Evolutionary conservation across 2,888 invertebrate species (phyloP).

Genomic region (Morpho achilles): DNA sequence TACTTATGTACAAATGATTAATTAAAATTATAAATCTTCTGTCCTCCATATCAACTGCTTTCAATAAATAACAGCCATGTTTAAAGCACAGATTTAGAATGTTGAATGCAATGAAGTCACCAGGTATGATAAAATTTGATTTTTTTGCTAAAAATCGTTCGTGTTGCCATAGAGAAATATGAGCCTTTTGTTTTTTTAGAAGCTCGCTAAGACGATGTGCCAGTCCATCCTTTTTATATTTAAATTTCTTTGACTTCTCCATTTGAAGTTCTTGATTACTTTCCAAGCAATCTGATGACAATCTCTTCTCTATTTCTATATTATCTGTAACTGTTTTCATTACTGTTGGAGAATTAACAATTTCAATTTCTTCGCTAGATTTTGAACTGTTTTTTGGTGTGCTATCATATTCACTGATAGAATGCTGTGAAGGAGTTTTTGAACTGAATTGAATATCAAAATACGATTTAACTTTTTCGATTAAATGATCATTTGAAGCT

Average conservation of each 20-base stretch:
- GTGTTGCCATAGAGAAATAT: slow-evolving; percentile 74
- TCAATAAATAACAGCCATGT: slow-evolving; percentile 54
- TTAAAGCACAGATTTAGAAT: slow-evolving; percentile 47
- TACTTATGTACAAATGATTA: slow-evolving; percentile 44
- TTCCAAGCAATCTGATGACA: slow-evolving; percentile 6
- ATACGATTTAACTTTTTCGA: slow-evolving; percentile 49
- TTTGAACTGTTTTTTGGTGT: slow-evolving; percentile 46
- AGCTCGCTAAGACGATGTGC: slow-evolving; percentile 59
- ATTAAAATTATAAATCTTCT: slow-evolving; percentile 48
- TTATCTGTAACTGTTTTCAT: slow-evolving; percentile 6
- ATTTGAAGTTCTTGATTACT: neutral
- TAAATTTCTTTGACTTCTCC: slow-evolving; percentile 43
- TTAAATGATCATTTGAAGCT: slow-evolving; percentile 31
- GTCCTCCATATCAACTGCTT: slow-evolving; percentile 41
- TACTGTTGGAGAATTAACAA: slow-evolving; percentile 42
- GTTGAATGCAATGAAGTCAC: slow-evolving; percentile 45
- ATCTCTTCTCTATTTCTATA: slow-evolving; percentile 25
- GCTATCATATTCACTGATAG: slow-evolving; percentile 57
- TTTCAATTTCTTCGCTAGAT: slow-evolving; percentile 52
- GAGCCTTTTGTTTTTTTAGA: slow-evolving; percentile 66
- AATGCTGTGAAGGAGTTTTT: slow-evolving; percentile 46
- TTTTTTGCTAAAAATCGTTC: slow-evolving; percentile 69
- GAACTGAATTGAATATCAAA: slow-evolving; percentile 60
- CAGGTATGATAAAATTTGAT: slow-evolving; percentile 61
- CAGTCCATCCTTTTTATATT: slow-evolving; percentile 69